Evolutionary conservation across 2,113 vertebrate species (phyloP).

Genomic region (Zosterops lateralis): DNA sequence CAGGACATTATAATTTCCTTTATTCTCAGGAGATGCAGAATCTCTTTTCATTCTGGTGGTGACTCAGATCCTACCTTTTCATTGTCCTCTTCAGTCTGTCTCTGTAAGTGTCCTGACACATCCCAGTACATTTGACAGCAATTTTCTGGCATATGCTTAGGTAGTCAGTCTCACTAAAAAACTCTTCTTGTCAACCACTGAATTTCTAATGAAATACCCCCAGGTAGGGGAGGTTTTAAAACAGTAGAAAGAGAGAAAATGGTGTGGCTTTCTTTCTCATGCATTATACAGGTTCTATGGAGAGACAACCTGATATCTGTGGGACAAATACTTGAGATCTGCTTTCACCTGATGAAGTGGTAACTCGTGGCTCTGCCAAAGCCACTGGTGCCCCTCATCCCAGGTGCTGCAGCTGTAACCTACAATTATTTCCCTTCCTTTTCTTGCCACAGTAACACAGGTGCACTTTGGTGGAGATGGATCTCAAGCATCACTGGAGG

Average conservation of each 20-base stretch:
- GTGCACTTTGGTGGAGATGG: not conserved
- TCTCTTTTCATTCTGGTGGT: not conserved
- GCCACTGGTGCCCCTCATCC: not conserved
- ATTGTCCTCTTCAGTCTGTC: not conserved
- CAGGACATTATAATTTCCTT: not conserved
- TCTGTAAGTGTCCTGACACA: not conserved
- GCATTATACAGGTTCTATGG: not conserved
- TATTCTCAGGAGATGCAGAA: not conserved
- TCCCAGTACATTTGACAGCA: not conserved
- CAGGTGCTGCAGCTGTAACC: not conserved
- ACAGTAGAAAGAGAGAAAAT: not conserved
- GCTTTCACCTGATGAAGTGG: not conserved
- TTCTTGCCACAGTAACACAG: not conserved
- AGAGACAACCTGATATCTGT: not conserved
- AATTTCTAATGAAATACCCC: not conserved
- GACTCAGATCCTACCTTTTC: not conserved
- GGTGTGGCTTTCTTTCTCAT: not conserved
- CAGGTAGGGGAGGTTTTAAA: not conserved
- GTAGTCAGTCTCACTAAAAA: not conserved
- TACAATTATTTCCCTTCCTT: not conserved
- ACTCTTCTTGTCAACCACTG: not conserved
- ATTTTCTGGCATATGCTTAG: not conserved
- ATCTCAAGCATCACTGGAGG: not conserved
- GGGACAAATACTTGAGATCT: not conserved
- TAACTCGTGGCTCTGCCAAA: not conserved